Conservation (phyloP, 2,113 vertebrate species). For the Puma concolor region DNA sequence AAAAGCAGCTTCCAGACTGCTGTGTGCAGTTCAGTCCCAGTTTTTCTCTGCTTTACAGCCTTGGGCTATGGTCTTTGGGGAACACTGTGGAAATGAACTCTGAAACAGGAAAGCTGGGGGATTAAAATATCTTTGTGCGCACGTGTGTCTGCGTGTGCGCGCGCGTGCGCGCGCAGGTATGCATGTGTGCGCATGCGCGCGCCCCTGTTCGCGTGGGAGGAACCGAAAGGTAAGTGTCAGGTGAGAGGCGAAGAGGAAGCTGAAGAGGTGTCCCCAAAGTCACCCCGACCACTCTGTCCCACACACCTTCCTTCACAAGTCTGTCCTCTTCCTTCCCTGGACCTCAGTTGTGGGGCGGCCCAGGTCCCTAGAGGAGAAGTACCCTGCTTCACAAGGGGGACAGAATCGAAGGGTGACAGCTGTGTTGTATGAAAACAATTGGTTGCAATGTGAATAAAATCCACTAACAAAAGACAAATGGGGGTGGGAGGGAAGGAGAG, state of each 20-base stretch:
- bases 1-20: neutral
- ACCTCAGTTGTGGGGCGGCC: neutral
- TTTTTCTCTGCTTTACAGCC: neutral
- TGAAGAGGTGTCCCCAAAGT: neutral
- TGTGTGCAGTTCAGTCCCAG: too few species aligned
- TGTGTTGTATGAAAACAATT: neutral
- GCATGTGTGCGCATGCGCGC: accelerated
- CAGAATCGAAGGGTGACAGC: neutral
- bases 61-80: neutral
- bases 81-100: slow-evolving; percentile 41
- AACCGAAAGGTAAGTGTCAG: neutral
- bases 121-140: neutral
- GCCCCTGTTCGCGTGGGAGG: too few species aligned
- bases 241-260: neutral
- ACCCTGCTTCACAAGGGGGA: neutral
- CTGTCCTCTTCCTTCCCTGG: neutral
- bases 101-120: neutral
- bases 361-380: neutral
- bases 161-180: too few species aligned
- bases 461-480: neutral
- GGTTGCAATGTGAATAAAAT: neutral
- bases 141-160: neutral
- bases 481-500: neutral
- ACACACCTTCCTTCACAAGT: neutral
- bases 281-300: neutral